Percentiles rank a stretch among this genome's conserved stretches.
These are phyloP conservation scores for Sander vitreus DNA, from an alignment of 2,113 vertebrate species.

Conservation along the genomic window DNA sequence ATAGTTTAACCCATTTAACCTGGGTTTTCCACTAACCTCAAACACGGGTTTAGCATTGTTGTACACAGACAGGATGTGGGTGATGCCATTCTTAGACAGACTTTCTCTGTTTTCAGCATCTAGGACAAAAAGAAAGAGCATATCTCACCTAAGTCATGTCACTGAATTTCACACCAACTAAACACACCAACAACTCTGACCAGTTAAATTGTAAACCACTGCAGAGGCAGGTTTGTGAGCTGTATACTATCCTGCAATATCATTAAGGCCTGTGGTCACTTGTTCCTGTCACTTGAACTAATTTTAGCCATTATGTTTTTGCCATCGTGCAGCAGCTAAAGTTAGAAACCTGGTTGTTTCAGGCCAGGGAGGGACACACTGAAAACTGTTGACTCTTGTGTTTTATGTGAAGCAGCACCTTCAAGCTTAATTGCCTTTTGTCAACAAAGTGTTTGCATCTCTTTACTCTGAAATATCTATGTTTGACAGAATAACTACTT, in stretches of 20 bases:
- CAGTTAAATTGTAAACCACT: not conserved
- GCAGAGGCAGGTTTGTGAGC: constrained; percentile 2
- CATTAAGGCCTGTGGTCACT: constrained; percentile 18
- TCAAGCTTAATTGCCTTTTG: not conserved
- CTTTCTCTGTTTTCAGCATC: constrained; percentile 89
- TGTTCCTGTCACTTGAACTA: constrained; percentile 59
- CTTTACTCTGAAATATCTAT: not conserved
- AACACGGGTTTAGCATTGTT: constrained; percentile 87
- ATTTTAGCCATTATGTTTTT: constrained; percentile 59
- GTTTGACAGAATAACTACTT: not conserved
- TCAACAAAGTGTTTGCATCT: not conserved
- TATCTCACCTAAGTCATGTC: not conserved
- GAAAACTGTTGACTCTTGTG: not conserved
- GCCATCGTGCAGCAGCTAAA: constrained; percentile 64
- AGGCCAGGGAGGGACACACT: constrained; percentile 5
- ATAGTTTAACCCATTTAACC: constrained; percentile 4
- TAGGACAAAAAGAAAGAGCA: constrained; percentile 59
- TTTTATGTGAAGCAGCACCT: constrained; percentile 5
- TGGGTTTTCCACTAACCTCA: constrained; percentile 79
- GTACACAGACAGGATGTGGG: constrained; percentile 90
- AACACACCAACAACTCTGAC: not conserved
- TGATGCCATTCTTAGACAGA: constrained; percentile 86
- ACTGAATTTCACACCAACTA: not conserved
- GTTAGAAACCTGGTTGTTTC: constrained; percentile 50
- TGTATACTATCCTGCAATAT: constrained; percentile 10